These are phyloP conservation scores for Charina bottae DNA, from an alignment of 2,113 vertebrate species.

Conservation along the genomic window DNA sequence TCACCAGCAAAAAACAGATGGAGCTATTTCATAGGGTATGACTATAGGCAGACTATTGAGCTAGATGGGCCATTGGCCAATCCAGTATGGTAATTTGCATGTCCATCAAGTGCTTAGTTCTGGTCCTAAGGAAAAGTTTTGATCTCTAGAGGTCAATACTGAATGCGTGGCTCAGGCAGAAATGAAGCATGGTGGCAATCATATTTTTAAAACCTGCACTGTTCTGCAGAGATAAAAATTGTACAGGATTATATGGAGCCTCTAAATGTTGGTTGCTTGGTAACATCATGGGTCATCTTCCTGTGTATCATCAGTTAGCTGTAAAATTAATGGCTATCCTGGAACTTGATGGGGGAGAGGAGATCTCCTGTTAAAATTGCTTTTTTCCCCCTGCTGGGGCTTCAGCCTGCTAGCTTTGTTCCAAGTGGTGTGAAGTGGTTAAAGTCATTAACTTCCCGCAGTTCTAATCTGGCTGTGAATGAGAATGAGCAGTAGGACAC, in stretches of 20 bases:
- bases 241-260: not conserved
- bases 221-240: slow-evolving; percentile 25
- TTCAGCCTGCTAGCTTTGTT: not conserved
- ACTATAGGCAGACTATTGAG: not conserved
- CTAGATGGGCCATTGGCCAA: not conserved
- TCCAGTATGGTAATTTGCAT: not conserved
- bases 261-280: slow-evolving; percentile 24
- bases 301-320: not conserved
- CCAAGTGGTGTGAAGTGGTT: slow-evolving; percentile 15
- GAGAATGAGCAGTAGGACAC: not conserved
- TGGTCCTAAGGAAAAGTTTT: not conserved
- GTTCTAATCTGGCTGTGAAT: not conserved
- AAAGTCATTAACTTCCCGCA: not conserved
- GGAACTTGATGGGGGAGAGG: not conserved
- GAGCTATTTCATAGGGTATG: not conserved
- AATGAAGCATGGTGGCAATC: not conserved
- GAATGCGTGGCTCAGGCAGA: not conserved
- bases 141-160: not conserved
- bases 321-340: slow-evolving; percentile 1
- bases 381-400: not conserved
- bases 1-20: not conserved
- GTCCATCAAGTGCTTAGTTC: not conserved
- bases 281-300: slow-evolving; percentile 16
- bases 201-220: slow-evolving; percentile 1
- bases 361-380: not conserved